Base-by-base conservation (phyloP, 2,113 vertebrate species). In the Misgurnus mizolepis region DNA sequence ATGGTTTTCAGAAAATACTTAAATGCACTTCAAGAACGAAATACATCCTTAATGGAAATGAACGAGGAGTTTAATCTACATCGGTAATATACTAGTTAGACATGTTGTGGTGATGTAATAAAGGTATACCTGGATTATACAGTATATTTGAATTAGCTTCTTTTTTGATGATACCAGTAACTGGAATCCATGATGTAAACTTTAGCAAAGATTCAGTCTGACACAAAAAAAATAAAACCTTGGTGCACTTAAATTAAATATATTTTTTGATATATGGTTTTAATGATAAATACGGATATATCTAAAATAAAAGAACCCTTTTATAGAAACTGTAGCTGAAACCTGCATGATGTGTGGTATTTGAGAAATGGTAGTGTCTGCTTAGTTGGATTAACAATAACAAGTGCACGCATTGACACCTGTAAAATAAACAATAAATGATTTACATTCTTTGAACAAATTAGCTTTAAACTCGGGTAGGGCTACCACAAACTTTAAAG, bases 21-120 rank as follows among this genome's bases (percentile, higher is more conserved):
- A 89, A 93, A 93, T 90, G 92, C 91, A 93, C 90, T 93, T 93
- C 86, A 90, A 92, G 89, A 92, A 91, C 91, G 90, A 91, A 89
- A 91, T 88, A 90, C 88, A 88, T 91, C 87, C 76, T 89, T 87
- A 66, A 85, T 81, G 86, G 85, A 86, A 90, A 88, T 64, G 39
- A 80, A 81, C 81, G 61, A 84, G 80, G 66, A 40, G 56, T 76
- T 78, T 56, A 17, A 74, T 64, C 27, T 39, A 55, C 79, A 69
- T 75, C 65, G 69, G 61, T 62, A 79, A 64, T 62, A 49, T 78
- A 78, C 70, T 73, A 75, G 56, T 65, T 77, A 41, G 43, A 49
- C 64, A 84, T 80, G 80, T 65, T 75, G 72, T 15, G 53, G 64
- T 74, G 72, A 49, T 80, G 40, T 18, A 50, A 65, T 82, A 70